Evolutionary conservation across 2,797 vertebrate genomes (phyloP).

Genomic region (Poecilia wingei): DNA sequence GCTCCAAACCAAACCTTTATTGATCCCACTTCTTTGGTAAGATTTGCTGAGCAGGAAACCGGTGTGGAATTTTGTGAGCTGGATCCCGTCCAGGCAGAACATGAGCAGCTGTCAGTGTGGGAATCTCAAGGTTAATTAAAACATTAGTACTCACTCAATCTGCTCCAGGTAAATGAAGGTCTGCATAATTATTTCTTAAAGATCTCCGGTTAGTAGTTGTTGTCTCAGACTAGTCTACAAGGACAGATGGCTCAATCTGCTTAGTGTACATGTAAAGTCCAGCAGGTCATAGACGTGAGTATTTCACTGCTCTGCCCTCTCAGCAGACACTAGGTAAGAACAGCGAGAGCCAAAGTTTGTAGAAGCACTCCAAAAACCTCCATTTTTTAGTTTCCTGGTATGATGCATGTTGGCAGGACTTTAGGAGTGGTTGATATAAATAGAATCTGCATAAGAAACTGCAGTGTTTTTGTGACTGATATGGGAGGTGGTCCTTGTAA

Average conservation of each 20-base stretch:
- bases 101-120: neutral
- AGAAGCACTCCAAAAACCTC: too few relatives aligned
- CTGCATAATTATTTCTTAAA: neutral
- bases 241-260: constrained; percentile 17
- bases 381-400: neutral
- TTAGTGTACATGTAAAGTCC: constrained; percentile 3
- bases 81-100: constrained; percentile 1
- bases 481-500: neutral
- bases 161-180: constrained; percentile 26
- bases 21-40: neutral
- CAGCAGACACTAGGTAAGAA: constrained; percentile 11
- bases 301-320: constrained; percentile 15
- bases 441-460: neutral
- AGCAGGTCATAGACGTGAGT: neutral
- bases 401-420: neutral
- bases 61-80: neutral
- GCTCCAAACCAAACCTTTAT: neutral
- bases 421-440: neutral
- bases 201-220: constrained; percentile 23
- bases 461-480: neutral
- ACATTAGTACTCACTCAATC: constrained; percentile 18
- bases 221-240: constrained; percentile 10
- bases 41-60: neutral
- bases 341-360: neutral
- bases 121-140: constrained; percentile 7